Base-by-base conservation (phyloP, 1,140 invertebrate genomes). In the Olivierus martensii region DNA sequence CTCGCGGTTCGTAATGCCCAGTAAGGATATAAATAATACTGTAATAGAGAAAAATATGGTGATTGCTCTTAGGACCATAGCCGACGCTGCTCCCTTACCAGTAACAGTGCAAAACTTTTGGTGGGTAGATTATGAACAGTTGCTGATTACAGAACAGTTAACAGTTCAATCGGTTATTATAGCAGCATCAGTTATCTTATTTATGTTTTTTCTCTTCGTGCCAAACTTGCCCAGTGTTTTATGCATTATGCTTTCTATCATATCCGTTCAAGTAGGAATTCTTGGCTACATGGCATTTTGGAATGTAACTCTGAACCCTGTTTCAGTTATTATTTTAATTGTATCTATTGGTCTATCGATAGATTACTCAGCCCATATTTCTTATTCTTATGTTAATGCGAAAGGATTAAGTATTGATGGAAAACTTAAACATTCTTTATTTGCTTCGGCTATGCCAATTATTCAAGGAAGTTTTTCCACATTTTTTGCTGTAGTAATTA, bases 271-370 rank as follows among this genome's bases (percentile, higher is more conserved):
- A 67, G 69, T 85, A 6, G 91, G 92, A 14, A 89, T 97, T 0
- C 83, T 92, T 3, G 92, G 92, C 1, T 95, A 94, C 70, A 93
- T 98, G 86, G 81, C 88, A 0, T 71, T 93, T 2, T 96, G 92
- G 90, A 80, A 82, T 57, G 87, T 96, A 1, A 92, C 88, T 64
- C 72, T 97, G 36, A 92, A 95, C 67, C 90, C 90, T 6, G 93
- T 97, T 61, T 95, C 91, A 0, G 97, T 96, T 91, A 95, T 97
- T 36, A 95, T 96, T 63, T 74, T 97, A 3, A 95, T 98, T 46
- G 95, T 98, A 89, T 94, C 90, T 63, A 93, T 96, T 39, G 93
- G 93, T 42, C 96, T 96, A 70, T 93, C 88, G 4, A 89, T 97
- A 0, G 92, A 96, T 65, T 97, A 94, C 66, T 91, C 89, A 0